Conservation (phyloP, 1,140 invertebrate species). For the Chymomyza costata region DNA sequence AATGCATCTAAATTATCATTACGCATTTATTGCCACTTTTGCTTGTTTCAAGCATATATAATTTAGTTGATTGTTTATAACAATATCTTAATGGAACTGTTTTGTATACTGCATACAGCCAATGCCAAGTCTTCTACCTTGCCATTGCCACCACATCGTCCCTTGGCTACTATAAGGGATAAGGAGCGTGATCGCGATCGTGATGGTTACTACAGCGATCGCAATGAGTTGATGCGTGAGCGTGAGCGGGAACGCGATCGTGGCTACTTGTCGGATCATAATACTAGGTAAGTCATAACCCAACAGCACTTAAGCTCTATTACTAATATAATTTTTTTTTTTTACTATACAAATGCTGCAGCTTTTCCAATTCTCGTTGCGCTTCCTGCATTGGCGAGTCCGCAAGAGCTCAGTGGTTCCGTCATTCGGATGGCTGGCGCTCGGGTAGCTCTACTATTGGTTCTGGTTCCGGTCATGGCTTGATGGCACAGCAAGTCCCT, state of each 20-base stretch:
- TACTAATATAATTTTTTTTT: not conserved
- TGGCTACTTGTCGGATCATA: conserved; percentile 90
- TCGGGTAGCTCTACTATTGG: conserved; percentile 84
- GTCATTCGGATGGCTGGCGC: conserved; percentile 90
- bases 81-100: too few relatives aligned
- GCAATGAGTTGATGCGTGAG: conserved; percentile 86
- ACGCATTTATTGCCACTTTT: not conserved
- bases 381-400: conserved; percentile 90
- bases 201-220: conserved; percentile 89
- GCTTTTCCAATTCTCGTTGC: conserved; percentile 81
- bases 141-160: conserved; percentile 82
- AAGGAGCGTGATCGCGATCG: conserved; percentile 77
- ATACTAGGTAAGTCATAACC: conserved; percentile 80
- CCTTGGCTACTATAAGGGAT: conserved; percentile 62
- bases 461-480: conserved; percentile 76
- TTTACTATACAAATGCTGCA: conserved; percentile 32
- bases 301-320: not conserved
- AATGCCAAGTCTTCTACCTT: conserved; percentile 86
- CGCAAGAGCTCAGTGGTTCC: conserved; percentile 89
- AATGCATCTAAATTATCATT: conserved; percentile 17
- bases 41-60: not conserved
- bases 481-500: conserved; percentile 67
- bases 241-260: conserved; percentile 82
- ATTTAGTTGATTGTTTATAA: too few relatives aligned
- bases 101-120: conserved; percentile 28